Evolutionary conservation across 2,113 vertebrate genomes (phyloP).

Genomic region (Herpetotheres cachinnans): DNA sequence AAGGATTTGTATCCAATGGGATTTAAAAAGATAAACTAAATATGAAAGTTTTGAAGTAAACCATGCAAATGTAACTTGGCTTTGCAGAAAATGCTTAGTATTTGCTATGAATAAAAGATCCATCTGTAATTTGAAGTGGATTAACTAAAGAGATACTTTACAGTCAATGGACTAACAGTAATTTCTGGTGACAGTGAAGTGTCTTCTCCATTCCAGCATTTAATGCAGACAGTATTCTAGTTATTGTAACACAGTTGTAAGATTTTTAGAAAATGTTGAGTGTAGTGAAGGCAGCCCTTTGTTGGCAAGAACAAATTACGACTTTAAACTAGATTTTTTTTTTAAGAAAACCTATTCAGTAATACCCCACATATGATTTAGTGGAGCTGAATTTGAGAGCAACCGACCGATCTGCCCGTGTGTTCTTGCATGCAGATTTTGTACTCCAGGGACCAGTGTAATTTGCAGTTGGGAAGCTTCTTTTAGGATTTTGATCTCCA

Average conservation of each 20-base stretch:
- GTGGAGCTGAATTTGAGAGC: background rate
- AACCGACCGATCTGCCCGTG: background rate
- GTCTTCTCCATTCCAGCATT: background rate
- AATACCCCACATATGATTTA: background rate
- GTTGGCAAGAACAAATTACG: background rate
- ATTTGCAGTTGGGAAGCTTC: slow-evolving; percentile 45
- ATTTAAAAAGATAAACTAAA: background rate
- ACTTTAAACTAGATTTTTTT: background rate
- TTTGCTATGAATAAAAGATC: background rate
- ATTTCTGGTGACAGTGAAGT: background rate
- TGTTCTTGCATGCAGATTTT: background rate
- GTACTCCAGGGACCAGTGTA: slow-evolving; percentile 6
- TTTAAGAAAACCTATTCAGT: background rate
- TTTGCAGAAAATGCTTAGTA: background rate
- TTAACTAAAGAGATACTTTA: background rate
- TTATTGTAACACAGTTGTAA: background rate
- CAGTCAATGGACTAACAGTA: background rate
- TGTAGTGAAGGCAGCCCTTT: background rate
- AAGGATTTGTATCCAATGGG: background rate
- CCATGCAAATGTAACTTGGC: background rate
- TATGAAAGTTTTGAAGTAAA: background rate
- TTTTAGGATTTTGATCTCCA: slow-evolving; percentile 46
- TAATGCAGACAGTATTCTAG: background rate
- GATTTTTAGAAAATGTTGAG: background rate
- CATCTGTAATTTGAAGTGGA: background rate